Evolutionary conservation across 2,797 vertebrate species (phyloP), one percentile per base, ranked within the genome.

Genomic region (Kryptopterus vitreolus): DNA sequence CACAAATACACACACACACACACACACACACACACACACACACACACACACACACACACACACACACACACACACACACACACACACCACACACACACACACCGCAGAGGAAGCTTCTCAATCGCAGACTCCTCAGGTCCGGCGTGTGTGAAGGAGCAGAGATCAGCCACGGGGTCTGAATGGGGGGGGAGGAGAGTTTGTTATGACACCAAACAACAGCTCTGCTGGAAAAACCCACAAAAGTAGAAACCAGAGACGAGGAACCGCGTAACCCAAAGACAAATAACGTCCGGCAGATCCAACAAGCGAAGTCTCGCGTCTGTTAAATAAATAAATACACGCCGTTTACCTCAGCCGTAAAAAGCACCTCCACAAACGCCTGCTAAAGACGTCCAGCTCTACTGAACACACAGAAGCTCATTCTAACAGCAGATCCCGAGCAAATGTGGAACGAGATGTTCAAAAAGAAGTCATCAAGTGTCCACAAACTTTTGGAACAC

Each of bases 131-230:
- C 88, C 86, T 84, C 81, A 88, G 88, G 6, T 43, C 38, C 85
- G 22, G 81, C 81, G 68, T 82, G 81, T 88, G 87, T 89, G 86
- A 90, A 90, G 87, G 84, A 76, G 83, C 66, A 72, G 20, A 80
- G 87, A 87, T 86, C 26, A 87, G 84, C 69, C 2, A 84, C 69
- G 4, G 84, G 87, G 81, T 80, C 87, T 86, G 81, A 87, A 89
- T 82, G 76, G 50, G 75, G 81, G n/a, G 76, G 13, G 72, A n/a
- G 59, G 58, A 88, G 72, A 78, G 89, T 90, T 88, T 94, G 92
- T 94, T 94, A 91, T 94, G 90, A 93, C 90, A 93, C 89, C 89
- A 93, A 93, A 94, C 92, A 93, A 92, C 88, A 89, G 89, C 80
- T 88, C 46, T 87, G 84, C 87, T 87, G 87, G 89, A 87, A 89